Evolutionary conservation across 2,888 invertebrate species (phyloP), one percentile per base, ranked within the genome.

Genomic region (Eilema caniola): DNA sequence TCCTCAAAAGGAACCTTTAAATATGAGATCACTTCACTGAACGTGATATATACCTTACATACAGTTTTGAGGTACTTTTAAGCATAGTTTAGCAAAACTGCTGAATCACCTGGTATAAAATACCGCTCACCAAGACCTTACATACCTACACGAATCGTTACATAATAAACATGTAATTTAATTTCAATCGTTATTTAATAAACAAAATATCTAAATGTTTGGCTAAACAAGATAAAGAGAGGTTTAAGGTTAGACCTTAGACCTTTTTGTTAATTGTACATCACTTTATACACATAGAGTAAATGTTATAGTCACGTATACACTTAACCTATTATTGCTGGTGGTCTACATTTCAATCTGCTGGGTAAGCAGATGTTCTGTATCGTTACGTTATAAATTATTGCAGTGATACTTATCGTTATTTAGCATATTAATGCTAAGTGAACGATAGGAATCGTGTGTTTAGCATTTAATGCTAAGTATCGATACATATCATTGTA

Each of bases 161-260:
- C 10, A n/a, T n/a, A n/a, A 53, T 53, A 53, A 53, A 53, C 7
- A n/a, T 53, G 20, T 53, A 53, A 53, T 53, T 53, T 53, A 1
- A 53, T n/a, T n/a, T 53, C 8, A 53, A 53, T 53, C 16, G 25
- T 41, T 25, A 62, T 62, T 62, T 24, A 25, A 41, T 41, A 62
- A 62, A 41, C 41, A 41, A 62, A 33, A 41, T 62, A 62, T 62
- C 37, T 62, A 11, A 62, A 62, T 25, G 25, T 62, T 62, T 62
- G 25, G 11, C 10, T 41, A 25, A 16, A 25, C 2, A 11, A 16
- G 62, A 62, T 62, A 62, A 62, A 16, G 25, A 62, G 24, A 14
- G 62, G 41, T 62, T 11, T 25, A 62, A 62, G 62, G 62, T 62
- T 25, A n/a, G 53, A 53, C 53, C 53, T 53, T n/a, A 53, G 53